Base-by-base conservation (phyloP, 2,888 invertebrate genomes). In the Tenthredo scrophulariae region DNA sequence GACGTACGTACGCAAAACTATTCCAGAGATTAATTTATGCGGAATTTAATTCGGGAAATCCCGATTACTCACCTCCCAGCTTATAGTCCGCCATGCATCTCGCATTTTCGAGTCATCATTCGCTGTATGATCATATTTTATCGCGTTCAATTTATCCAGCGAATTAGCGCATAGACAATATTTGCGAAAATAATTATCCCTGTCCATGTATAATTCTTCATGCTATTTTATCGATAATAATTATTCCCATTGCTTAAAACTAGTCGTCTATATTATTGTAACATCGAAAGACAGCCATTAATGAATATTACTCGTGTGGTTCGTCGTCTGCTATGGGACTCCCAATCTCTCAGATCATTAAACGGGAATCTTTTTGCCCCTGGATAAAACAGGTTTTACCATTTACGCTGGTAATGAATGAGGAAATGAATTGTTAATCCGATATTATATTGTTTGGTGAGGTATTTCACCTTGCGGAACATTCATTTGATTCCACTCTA, bases 151-250 rank as follows among this genome's bases (percentile, higher is more conserved):
- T 75, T 77, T 90, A 6, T 86, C 84, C 18, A 87, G 13, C 6
- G 87, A 87, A 29, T 84, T 46, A 46, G 84, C 82, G 1, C 89
- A 88, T n/a, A 91, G 62, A 13, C 43, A 22, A 65, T 90, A 90
- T 54, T 87, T 85, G 33, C 86, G 87, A 84, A 89, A 88, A 80
- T 84, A 85, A 70, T 85, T 72, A 58, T 75, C 72, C 46, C 86
- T 29, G 80, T 50, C 84, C 70, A 75, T 26, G 1, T 67, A 33
- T 65, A 29, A 15, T 29, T 37, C 22, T 58, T 58, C 40, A 58
- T 37, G 22, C 37, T 54, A 22, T 37, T 80, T 13, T 5, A 80
- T 54, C n/a, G n/a, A 18, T 54, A 2, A 7, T n/a, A 62, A 37
- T 80, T 22, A 79, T 43, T 77, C n/a, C 7, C n/a, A 46, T 54